Evolutionary conservation across 2,888 invertebrate genomes (phyloP), one percentile per base, ranked within the genome.

Genomic region (Spodoptera littoralis): DNA sequence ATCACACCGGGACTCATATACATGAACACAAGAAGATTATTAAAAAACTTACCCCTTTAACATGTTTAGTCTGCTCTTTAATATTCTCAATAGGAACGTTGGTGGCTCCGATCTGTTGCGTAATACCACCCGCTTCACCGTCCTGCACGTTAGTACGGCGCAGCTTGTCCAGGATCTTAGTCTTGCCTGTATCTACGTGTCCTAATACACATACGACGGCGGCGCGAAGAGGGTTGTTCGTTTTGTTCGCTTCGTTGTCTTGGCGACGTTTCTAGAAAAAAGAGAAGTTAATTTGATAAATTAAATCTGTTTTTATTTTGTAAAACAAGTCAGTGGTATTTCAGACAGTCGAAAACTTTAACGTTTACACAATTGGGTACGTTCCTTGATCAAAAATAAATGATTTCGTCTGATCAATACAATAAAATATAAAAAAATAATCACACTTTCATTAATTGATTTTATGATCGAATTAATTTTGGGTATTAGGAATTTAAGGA

Each of bases 181-280:
- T 99, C 95, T 99, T 99, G 63, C 99, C 99, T 0, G 99, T 99
- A 94, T 99, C 99, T 54, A 99, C 99, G 90, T 99, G 99, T 0
- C 99, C 99, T 2, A 99, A 94, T 0, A 99, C 99, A 88, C 99
- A 99, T 1, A 99, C 99, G 2, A 99, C 99, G 0, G 99, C 98
- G 0, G 99, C 98, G 50, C 99, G 96, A 1, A 99, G 95, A 48
- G 91, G 88, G 55, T 94, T 94, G 66, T 91, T 90, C 0, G 70
- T 80, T 83, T 91, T 93, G 65, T 93, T 94, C 9, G 89, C 88
- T 76, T 95, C 95, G 52, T 95, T 95, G 0, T 95, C 95, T 83
- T 91, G 91, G 41, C 90, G 88, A 54, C 95, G 92, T 94, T 95
- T 95, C 94, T 95, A 80, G 1, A 46, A 43, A 66, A 11, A 6